phyloP scores from a whole-genome alignment of 1,140 invertebrate genomes.

The Trichoplusia ni region DNA sequence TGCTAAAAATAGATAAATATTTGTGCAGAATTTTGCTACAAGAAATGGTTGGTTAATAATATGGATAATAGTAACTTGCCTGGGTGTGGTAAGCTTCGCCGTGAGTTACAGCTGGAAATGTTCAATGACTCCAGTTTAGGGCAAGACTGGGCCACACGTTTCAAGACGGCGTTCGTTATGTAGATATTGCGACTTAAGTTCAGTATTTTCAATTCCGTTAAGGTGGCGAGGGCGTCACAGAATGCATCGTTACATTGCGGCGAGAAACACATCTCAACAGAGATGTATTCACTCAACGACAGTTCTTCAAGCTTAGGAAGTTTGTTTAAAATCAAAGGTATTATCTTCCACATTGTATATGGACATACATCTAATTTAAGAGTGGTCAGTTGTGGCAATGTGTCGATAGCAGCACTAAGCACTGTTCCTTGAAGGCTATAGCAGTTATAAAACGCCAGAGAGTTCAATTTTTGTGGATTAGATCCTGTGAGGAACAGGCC shows the following conservation, averaged over 20 bases:
- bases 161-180: slow-evolving; percentile 62
- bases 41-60: no score
- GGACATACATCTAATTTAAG: slow-evolving; percentile 68
- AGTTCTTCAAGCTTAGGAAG: slow-evolving; percentile 66
- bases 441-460: slow-evolving; percentile 71
- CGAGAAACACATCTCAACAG: slow-evolving; percentile 40
- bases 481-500: slow-evolving; percentile 67
- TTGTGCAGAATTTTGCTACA: no score
- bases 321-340: slow-evolving; percentile 63
- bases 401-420: slow-evolving; percentile 58
- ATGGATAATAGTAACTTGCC: slow-evolving; percentile 42
- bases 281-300: slow-evolving; percentile 68
- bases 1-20: no score
- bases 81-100: slow-evolving; percentile 42
- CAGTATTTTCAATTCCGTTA: slow-evolving; percentile 58
- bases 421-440: slow-evolving; percentile 68
- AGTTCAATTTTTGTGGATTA: slow-evolving; percentile 53
- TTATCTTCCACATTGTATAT: slow-evolving; percentile 60
- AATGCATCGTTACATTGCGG: slow-evolving; percentile 48
- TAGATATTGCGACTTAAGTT: slow-evolving; percentile 69
- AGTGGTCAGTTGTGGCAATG: slow-evolving; percentile 55
- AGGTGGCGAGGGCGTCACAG: slow-evolving; percentile 50
- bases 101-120: slow-evolving; percentile 64
- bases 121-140: slow-evolving; percentile 56
- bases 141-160: slow-evolving; percentile 59